A percentile compares a stretch with the other conserved stretches of the same genome.
phyloP scores from a whole-genome alignment of 1,140 invertebrate genomes.

The Luehdorfia chinensis region DNA sequence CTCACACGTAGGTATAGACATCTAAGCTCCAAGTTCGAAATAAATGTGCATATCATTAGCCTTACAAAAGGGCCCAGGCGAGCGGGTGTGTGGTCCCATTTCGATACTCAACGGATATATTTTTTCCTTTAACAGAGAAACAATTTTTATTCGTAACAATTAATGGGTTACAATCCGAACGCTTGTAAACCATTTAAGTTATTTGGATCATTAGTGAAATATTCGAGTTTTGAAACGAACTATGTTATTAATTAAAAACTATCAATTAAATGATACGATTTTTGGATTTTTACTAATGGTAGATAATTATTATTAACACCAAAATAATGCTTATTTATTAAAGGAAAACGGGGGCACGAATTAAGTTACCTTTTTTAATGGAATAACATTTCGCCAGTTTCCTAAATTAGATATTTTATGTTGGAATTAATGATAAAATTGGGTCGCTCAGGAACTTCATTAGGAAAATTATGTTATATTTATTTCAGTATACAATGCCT shows the following conservation, averaged over 20 bases:
- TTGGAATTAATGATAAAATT: background rate
- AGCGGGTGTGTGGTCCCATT: slow-evolving; percentile 65
- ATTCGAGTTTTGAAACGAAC: slow-evolving; percentile 40
- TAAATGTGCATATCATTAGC: slow-evolving; percentile 75
- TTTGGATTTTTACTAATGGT: too few species aligned
- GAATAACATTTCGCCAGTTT: too few species aligned
- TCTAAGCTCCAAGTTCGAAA: slow-evolving; percentile 42
- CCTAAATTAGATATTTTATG: background rate
- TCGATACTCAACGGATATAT: slow-evolving; percentile 44
- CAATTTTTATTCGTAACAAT: slow-evolving; percentile 45
- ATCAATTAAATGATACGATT: slow-evolving; percentile 50
- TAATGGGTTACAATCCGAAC: slow-evolving; percentile 44
- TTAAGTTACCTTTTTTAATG: too few species aligned
- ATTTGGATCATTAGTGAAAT: slow-evolving; percentile 53
- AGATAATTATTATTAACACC: too few species aligned
- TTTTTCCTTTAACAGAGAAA: slow-evolving; percentile 32
- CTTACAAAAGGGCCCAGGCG: slow-evolving; percentile 50
- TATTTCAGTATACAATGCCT: background rate
- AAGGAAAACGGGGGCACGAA: too few species aligned
- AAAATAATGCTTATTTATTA: too few species aligned
- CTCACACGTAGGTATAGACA: slow-evolving; percentile 1
- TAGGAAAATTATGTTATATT: background rate
- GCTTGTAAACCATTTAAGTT: slow-evolving; percentile 54
- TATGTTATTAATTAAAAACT: slow-evolving; percentile 56
- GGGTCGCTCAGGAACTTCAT: background rate